Evolutionary conservation across 2,888 invertebrate species (phyloP).

Genomic region (Apamea monoglypha): DNA sequence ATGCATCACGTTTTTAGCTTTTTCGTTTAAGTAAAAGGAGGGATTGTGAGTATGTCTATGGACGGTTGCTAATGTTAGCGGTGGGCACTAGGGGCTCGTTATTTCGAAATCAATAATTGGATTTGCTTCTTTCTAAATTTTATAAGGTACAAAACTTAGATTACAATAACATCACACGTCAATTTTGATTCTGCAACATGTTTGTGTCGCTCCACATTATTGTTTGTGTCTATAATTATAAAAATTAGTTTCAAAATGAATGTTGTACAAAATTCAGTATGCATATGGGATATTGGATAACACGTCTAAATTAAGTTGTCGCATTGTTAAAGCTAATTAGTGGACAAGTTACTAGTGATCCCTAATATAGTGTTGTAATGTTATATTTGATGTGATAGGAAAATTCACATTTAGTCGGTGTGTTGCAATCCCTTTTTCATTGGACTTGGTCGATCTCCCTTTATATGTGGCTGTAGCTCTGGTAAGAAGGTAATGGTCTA

Average conservation of each 20-base stretch:
- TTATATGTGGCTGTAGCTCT: conserved; percentile 74
- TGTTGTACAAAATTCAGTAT: conserved; percentile 79
- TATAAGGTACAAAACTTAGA: conserved; percentile 85
- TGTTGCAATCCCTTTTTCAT: conserved; percentile 81
- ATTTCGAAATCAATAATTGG: conserved; percentile 76
- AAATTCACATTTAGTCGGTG: conserved; percentile 85
- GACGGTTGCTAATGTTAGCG: conserved; percentile 70
- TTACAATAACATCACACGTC: conserved; percentile 79
- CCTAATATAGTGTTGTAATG: conserved; percentile 84
- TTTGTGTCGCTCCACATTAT: conserved; percentile 68
- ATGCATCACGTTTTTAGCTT: conserved; percentile 87
- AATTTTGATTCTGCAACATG: conserved; percentile 73
- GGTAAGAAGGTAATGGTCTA: conserved; percentile 69
- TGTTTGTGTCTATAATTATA: conserved; percentile 63
- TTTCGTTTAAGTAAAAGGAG: conserved; percentile 79
- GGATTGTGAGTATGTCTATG: conserved; percentile 75
- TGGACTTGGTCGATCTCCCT: conserved; percentile 83
- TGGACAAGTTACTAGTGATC: conserved; percentile 80
- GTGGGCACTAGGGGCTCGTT: conserved; percentile 74
- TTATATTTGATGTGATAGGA: conserved; percentile 87
- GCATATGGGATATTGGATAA: conserved; percentile 77
- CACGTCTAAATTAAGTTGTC: conserved; percentile 84
- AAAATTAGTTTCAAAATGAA: conserved; percentile 61
- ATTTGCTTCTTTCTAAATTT: conserved; percentile 81
- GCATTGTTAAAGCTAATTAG: conserved; percentile 85